A percentile compares a stretch with the other conserved stretches of the same genome.
Evolutionary conservation across 2,797 vertebrate species (phyloP).

Genomic region (Euthynnus affinis): DNA sequence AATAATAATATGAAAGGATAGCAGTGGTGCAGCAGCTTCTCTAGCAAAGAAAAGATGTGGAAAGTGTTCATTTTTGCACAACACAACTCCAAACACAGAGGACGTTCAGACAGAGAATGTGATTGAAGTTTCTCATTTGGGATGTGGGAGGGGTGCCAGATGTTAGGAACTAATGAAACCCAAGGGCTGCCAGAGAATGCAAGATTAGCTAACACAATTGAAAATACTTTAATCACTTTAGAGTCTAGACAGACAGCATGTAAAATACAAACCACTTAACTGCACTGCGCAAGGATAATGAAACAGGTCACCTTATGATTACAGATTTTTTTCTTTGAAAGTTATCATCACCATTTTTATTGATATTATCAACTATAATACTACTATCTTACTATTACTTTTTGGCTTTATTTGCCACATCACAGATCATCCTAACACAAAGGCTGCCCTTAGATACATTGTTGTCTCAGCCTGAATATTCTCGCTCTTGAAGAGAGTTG

Average conservation of each 20-base stretch:
- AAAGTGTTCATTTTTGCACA: conserved; percentile 50
- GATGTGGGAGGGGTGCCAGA: conserved; percentile 72
- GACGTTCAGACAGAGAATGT: conserved; percentile 64
- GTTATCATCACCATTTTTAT: background rate
- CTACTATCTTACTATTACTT: background rate
- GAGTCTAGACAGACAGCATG: conserved; percentile 55
- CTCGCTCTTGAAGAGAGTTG: conserved; percentile 41
- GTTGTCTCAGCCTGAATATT: conserved; percentile 46
- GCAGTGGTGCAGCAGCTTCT: conserved; percentile 21
- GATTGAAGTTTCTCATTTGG: conserved; percentile 79
- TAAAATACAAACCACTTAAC: conserved; percentile 54
- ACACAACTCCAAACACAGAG: conserved; percentile 48
- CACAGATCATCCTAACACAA: conserved; percentile 24
- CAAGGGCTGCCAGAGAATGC: conserved; percentile 67
- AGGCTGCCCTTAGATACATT: conserved; percentile 33
- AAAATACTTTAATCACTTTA: conserved; percentile 70
- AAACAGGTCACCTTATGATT: conserved; percentile 22
- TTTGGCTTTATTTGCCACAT: conserved; percentile 10
- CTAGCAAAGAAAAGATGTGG: conserved; percentile 5
- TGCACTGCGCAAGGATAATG: conserved; percentile 32
- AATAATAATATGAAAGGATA: too few relatives aligned
- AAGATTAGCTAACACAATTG: conserved; percentile 73
- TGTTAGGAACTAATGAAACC: conserved; percentile 79
- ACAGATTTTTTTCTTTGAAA: conserved; percentile 12
- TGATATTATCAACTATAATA: background rate